Conservation (phyloP, 2,797 vertebrate genomes). For the Phyllotis vaccarum region DNA sequence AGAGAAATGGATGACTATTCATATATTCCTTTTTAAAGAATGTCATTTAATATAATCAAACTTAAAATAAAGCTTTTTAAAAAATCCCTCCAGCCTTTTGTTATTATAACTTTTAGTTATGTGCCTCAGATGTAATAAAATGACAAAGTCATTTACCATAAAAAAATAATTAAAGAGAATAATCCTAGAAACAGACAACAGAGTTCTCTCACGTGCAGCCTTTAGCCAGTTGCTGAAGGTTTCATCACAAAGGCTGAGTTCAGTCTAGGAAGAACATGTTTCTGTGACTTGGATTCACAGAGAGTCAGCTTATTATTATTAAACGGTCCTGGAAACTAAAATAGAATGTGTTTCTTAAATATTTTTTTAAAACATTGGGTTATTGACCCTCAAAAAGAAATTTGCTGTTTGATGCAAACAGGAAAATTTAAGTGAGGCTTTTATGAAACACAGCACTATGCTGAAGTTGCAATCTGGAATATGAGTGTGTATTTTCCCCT, state of each 20-base stretch:
- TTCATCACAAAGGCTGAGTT: background rate
- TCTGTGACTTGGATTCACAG: background rate
- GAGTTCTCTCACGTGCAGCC: background rate
- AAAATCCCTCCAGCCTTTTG: background rate
- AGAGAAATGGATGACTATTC: background rate
- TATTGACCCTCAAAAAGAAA: conserved; percentile 5
- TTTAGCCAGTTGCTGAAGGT: background rate
- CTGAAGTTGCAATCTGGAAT: background rate
- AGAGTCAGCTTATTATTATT: background rate
- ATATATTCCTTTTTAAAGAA: background rate
- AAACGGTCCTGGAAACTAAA: conserved; percentile 47
- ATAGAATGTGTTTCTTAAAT: conserved; percentile 26
- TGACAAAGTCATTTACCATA: background rate
- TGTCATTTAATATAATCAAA: background rate
- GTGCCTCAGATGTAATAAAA: background rate
- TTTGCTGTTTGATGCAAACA: conserved; percentile 1
- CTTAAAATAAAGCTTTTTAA: conserved; percentile 45
- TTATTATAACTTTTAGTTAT: conserved; percentile 20
- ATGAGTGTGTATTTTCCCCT: conserved; percentile 3
- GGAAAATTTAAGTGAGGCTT: conserved; percentile 29
- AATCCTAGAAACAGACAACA: background rate
- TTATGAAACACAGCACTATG: background rate
- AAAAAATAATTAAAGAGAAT: conserved; percentile 40
- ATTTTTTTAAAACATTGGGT: background rate
- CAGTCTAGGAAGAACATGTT: background rate